Base-by-base conservation (phyloP, 64 coral and sea anemone genomes). In the Stichodactyla mertensii region DNA sequence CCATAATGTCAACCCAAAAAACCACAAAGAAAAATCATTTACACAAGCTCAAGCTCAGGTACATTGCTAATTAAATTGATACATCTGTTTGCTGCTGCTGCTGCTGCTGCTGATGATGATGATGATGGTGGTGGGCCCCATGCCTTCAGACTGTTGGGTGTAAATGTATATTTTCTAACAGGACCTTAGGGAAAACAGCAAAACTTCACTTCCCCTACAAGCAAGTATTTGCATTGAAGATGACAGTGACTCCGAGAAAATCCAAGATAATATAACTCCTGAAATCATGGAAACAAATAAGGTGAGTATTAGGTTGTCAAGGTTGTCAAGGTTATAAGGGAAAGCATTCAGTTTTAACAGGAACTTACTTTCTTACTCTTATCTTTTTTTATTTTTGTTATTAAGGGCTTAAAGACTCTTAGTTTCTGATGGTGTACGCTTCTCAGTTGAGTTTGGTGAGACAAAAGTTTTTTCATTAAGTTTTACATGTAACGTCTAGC, bases 211-310 rank as follows among this genome's bases (percentile, higher is more conserved):
- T 54, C 78, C 57, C 4, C 83, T 85, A 8, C 83, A 85, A 64
- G 57, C 55, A 64, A 85, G 83, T 51, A 85, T 64, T 52, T 85
- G 83, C 51, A 61, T 85, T 15, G 83, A 85, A 31, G 31, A 85
- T 85, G 83, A 61, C 10, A 85, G 22, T 85, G 83, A 85, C 55
- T 13, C 52, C 2, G 83, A 85, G 26, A 12, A 36, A 52, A 85
- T 62, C 18, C 83, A 52, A 27, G 83, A 85, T 61, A 64, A 85
- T 14, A 61, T 85, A 19, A 85, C 83, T 61, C 83, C 83, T 51
- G 83, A 85, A 45, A 16, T 62, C 2, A 13, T 64, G 27, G 55
- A 55, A 82, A 3, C 80, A 82, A 82, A 82, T 82, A 82, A 82
- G 52, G 80, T 82, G 16, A 45, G 36, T 45, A 45, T 45, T 45